phyloP scores from a whole-genome alignment of 2,113 vertebrate genomes.

The Pseudopipra pipra region DNA sequence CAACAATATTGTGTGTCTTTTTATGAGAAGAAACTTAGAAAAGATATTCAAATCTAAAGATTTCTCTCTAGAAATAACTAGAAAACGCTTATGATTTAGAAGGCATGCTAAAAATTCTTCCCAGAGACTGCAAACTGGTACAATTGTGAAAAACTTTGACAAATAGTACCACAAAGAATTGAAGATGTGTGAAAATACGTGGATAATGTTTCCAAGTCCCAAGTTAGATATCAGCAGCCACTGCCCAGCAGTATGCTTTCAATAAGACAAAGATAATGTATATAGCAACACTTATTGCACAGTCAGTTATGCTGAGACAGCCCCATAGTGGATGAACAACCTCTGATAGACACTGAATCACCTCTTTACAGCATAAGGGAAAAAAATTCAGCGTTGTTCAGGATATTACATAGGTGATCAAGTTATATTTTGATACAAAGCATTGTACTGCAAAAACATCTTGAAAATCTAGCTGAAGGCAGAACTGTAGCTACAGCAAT shows the following conservation, averaged over 20 bases:
- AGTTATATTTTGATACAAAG: neutral
- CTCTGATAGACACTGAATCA: neutral
- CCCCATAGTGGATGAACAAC: neutral
- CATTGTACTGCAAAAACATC: neutral
- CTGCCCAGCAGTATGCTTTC: too few species aligned
- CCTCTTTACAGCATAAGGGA: neutral
- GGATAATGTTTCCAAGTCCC: neutral
- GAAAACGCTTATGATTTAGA: neutral
- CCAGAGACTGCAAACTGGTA: neutral
- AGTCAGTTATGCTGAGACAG: neutral
- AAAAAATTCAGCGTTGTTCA: neutral
- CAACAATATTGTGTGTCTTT: neutral
- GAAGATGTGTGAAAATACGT: neutral
- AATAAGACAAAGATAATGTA: neutral
- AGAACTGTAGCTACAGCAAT: neutral
- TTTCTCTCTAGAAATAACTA: neutral
- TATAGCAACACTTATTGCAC: neutral
- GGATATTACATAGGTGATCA: neutral
- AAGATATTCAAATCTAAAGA: neutral
- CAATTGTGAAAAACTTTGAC: neutral
- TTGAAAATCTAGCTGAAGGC: neutral
- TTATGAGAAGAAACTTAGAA: neutral
- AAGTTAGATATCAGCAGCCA: neutral
- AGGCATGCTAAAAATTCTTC: neutral
- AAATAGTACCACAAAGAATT: neutral